Evolutionary conservation across 2,797 vertebrate genomes (phyloP), one percentile per base, ranked within the genome.

Genomic region (Sebastes matsubarae): DNA sequence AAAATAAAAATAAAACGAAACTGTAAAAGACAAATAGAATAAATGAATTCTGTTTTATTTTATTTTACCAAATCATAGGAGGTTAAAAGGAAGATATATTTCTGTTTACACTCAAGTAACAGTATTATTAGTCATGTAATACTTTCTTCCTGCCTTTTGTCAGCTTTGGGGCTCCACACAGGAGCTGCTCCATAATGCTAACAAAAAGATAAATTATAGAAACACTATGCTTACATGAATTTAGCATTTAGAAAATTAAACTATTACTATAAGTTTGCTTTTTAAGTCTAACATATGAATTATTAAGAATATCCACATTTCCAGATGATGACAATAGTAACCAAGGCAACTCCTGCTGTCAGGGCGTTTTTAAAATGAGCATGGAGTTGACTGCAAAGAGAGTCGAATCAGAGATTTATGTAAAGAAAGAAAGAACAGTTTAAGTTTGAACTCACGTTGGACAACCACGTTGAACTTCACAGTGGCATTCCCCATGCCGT

Each of bases 401-500:
- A 64, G 61, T 24, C 13, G n/a, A 64, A 64, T 38, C 6, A 8
- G 32, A 64, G n/a, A 2, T 24, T 24, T 5, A 24, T 12, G 13
- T 24, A 16, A 64, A 24, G 32, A 63, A 34, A 60, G 16, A 60
- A 60, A 9, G 29, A 60, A 27, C 55, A 25, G 24, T 42, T 50
- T 16, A 50, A 50, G 46, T 50, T 52, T 52, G 46, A 32, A 82
- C 91, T 89, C 42, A 94, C 93, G 38, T 57, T 52, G 2, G 36
- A 92, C 85, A 0, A 36, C 4, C 54, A 91, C 24, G 0, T 9
- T 5, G 36, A 87, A 88, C 4, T 1, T 6, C 13, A 25, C 36
- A 4, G 12, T 69, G 14, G 52, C 2, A 0, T 0, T 25, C 3
- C 75, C 78, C 20, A 4, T 0, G 1, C 0, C 0, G 11, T 72